phyloP scores from a whole-genome alignment of 2,888 invertebrate species.

The Drosophila dives region DNA sequence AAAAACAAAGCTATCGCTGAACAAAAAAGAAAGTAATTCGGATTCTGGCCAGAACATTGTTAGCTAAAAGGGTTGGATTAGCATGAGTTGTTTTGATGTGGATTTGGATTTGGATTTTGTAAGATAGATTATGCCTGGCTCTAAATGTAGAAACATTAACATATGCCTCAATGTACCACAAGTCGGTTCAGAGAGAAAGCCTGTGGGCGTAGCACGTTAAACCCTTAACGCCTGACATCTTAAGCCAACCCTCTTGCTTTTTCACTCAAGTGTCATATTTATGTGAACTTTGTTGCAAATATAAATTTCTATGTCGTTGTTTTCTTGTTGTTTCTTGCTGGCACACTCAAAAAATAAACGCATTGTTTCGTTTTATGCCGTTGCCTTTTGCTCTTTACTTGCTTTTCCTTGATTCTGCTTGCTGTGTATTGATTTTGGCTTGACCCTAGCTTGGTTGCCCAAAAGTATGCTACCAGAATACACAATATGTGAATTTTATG shows the following conservation, averaged over 20 bases:
- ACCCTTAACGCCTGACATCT: slow-evolving; percentile 31
- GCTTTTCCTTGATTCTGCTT: slow-evolving; percentile 5
- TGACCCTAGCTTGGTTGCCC: slow-evolving; percentile 31
- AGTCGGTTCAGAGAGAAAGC: background rate
- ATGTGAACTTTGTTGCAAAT: slow-evolving; percentile 58
- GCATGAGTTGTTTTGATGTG: slow-evolving; percentile 18
- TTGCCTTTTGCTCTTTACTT: slow-evolving; percentile 23
- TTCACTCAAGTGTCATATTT: slow-evolving; percentile 53
- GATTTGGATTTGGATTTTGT: slow-evolving; percentile 25
- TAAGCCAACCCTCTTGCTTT: slow-evolving; percentile 28
- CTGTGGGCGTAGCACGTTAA: slow-evolving; percentile 10
- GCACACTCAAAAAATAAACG: slow-evolving; percentile 10
- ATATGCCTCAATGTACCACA: slow-evolving; percentile 16
- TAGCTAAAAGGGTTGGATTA: slow-evolving; percentile 23
- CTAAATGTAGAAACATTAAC: slow-evolving; percentile 20
- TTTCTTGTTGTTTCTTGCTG: slow-evolving; percentile 35
- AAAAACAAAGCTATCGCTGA: background rate
- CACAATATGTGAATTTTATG: slow-evolving; percentile 74
- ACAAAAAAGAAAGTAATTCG: background rate
- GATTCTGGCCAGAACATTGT: slow-evolving; percentile 9
- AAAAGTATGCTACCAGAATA: slow-evolving; percentile 57
- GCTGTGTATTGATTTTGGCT: slow-evolving; percentile 61
- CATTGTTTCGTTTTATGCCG: slow-evolving; percentile 46
- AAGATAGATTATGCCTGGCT: slow-evolving; percentile 23
- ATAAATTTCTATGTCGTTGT: slow-evolving; percentile 29